Evolutionary conservation across 2,113 vertebrate species (phyloP).

Genomic region (Montifringilla adamsi): DNA sequence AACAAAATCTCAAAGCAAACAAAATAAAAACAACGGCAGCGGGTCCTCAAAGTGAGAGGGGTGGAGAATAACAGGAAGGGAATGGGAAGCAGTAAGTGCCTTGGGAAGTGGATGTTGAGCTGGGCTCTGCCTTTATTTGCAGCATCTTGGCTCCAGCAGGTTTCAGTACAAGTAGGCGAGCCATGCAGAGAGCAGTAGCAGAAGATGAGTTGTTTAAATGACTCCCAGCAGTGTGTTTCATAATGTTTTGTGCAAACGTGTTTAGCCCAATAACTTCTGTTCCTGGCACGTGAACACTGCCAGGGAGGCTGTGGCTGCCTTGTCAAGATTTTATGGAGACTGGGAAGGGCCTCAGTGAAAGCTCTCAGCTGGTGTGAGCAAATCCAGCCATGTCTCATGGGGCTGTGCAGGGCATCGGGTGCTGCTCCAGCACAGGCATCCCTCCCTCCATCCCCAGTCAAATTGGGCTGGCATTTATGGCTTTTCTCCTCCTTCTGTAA

Average conservation of each 20-base stretch:
- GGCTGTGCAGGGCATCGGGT: background rate
- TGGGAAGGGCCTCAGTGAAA: background rate
- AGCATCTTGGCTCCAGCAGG: background rate
- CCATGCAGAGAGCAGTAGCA: background rate
- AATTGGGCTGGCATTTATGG: background rate
- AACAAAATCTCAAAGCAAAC: conserved; percentile 19
- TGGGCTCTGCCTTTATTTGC: background rate
- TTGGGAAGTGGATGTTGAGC: conserved; percentile 3
- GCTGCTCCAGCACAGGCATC: background rate
- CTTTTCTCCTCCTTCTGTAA: background rate
- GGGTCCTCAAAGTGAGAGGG: background rate
- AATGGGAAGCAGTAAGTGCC: conserved; percentile 5
- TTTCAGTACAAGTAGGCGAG: background rate
- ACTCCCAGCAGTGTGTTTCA: background rate
- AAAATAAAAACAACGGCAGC: background rate
- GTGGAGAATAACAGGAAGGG: conserved; percentile 44
- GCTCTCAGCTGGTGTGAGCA: background rate
- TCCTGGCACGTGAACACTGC: background rate
- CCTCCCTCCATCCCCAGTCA: background rate
- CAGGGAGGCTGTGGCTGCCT: background rate
- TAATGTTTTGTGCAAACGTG: background rate
- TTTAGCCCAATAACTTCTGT: background rate
- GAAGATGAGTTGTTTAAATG: background rate
- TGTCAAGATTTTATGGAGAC: background rate
- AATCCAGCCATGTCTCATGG: fast-evolving